Base-by-base conservation (phyloP, 2,113 vertebrate genomes). In the Brachyhypopomus occidentalis region DNA sequence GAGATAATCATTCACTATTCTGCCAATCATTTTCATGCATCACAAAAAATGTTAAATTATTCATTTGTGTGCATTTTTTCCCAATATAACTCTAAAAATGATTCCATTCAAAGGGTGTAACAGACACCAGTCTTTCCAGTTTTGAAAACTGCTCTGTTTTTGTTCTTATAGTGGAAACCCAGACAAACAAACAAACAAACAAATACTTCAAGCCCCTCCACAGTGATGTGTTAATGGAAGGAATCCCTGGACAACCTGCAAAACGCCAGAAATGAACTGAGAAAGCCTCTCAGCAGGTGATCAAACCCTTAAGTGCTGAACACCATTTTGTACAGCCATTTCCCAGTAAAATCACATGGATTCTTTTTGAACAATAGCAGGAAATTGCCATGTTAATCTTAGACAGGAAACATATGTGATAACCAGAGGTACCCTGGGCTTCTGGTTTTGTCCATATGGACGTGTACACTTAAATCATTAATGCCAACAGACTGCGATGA, bases 321-420 rank as follows among this genome's bases (percentile, higher is more conserved):
- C 45, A 55, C 27, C 59, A 62, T 67, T 82, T 64, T 76, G 60
- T 34, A 41, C 5, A 36, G 12, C 17, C 62, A 75, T 11, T 72
- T 86, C 77, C 78, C 74, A 63, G 22, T 58, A 69, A 77, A 70
- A 78, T 84, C 75, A 83, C 79, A 79, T 79, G 56, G n/a, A 80
- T 84, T 84, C 74, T 83, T 83, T 30, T 55, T 1, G 45, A 90
- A 94, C 93, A 94, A 94, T 93, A 82, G 89, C 63, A 86, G 93
- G 93, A 94, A 91, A 92, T 86, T 88, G 89, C 87, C 89, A 85
- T 89, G 91, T 92, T 87, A 88, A 84, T 88, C 90, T 88, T 52
- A 52, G 20, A 84, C 86, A 85, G 87, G 92, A 91, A 91, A 88
- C 74, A 36, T 64, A 64, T 83, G 67, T 45, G 77, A 84, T 80